Conservation (phyloP, 1,140 invertebrate species). For the Drosophila albomicans region DNA sequence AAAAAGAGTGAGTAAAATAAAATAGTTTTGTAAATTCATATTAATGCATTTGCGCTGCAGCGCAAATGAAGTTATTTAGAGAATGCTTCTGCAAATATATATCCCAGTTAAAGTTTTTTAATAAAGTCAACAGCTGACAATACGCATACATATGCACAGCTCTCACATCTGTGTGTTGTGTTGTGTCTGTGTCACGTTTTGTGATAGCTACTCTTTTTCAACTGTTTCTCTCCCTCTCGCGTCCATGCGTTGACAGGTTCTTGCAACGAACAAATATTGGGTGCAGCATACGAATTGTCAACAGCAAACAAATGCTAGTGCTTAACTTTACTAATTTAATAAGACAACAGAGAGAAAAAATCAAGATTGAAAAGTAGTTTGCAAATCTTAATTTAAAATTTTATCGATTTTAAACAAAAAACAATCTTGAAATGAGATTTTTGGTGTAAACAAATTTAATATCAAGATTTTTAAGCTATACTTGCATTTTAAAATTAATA, state of each 20-base stretch:
- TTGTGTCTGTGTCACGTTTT: background rate
- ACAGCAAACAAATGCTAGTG: background rate
- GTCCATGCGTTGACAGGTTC: background rate
- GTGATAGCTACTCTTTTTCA: background rate
- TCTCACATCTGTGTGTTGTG: background rate
- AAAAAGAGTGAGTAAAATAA: background rate
- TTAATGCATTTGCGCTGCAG: constrained; percentile 14
- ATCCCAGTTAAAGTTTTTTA: constrained; percentile 9
- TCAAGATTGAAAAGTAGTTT: background rate
- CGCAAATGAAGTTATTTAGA: constrained; percentile 6
- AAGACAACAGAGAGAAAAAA: background rate
- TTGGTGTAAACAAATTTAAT: too few relatives aligned
- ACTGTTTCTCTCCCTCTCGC: background rate
- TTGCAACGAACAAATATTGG: background rate
- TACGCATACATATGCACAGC: background rate
- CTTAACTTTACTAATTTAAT: background rate
- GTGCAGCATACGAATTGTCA: background rate
- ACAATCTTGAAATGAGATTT: too few relatives aligned
- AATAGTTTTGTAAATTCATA: constrained; percentile 8
- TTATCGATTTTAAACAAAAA: too few relatives aligned
- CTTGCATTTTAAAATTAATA: too few relatives aligned
- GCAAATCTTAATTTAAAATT: too few relatives aligned
- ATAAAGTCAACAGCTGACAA: constrained; percentile 5
- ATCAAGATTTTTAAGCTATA: too few relatives aligned
- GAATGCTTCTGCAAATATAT: background rate